Percentiles rank a stretch among this genome's conserved stretches.
phyloP scores from a whole-genome alignment of 2,888 invertebrate genomes.

The Antheraea assamensis region DNA sequence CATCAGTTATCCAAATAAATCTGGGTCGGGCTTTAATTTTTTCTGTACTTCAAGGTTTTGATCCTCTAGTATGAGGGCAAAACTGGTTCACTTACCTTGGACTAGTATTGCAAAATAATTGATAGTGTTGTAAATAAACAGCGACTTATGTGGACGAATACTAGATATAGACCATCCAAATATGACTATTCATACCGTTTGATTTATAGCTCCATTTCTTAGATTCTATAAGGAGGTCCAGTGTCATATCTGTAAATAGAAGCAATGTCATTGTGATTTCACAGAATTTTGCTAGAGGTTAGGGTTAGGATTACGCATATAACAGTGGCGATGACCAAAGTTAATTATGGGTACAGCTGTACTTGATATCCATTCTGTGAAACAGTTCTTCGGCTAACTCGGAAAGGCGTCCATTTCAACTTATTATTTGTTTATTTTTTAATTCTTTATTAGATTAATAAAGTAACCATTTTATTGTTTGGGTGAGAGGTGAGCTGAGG shows the following conservation, averaged over 20 bases:
- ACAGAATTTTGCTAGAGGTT: conserved; percentile 17
- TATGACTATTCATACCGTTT: neutral
- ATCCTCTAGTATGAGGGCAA: neutral
- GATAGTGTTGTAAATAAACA: neutral
- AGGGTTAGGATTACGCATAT: conserved; percentile 17
- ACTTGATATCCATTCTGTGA: conserved; percentile 8
- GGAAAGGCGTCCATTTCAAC: neutral
- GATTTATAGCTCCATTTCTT: conserved; percentile 1
- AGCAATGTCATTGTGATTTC: conserved; percentile 21
- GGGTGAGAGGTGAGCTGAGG: no score
- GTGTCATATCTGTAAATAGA: conserved; percentile 20
- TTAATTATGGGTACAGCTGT: conserved; percentile 13
- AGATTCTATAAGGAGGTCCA: conserved; percentile 1
- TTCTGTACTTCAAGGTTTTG: neutral
- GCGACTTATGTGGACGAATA: neutral
- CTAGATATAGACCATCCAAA: neutral
- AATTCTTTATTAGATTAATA: no score
- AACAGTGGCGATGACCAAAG: neutral
- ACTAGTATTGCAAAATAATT: conserved; percentile 4
- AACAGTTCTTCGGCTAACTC: neutral
- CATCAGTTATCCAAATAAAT: conserved; percentile 9
- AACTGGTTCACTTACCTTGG: neutral
- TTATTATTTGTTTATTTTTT: neutral
- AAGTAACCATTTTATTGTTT: no score
- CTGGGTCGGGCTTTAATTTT: neutral